phyloP scores from a whole-genome alignment of 2,797 vertebrate species.

The Prionace glauca region DNA sequence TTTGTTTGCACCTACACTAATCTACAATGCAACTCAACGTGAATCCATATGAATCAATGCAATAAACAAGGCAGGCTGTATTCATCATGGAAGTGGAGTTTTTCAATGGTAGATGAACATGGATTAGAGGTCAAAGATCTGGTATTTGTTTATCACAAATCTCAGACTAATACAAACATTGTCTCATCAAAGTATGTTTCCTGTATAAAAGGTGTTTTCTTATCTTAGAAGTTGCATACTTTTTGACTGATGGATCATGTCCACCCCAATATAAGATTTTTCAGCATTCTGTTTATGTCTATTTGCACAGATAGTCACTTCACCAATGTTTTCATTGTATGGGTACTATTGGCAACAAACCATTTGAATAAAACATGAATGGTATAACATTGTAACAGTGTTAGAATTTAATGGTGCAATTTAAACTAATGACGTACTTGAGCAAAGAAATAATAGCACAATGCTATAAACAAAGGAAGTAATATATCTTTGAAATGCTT shows the following conservation, averaged over 20 bases:
- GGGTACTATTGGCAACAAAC: not conserved
- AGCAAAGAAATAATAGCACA: not conserved
- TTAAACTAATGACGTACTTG: not conserved
- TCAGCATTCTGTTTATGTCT: not conserved
- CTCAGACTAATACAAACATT: not conserved
- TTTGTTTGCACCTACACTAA: slow-evolving; percentile 33
- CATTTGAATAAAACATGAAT: slow-evolving; percentile 16
- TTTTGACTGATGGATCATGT: not conserved
- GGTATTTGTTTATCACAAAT: too few relatives aligned
- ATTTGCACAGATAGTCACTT: not conserved
- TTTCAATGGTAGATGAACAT: not conserved
- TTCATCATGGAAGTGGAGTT: not conserved
- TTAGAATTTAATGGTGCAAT: slow-evolving; percentile 25
- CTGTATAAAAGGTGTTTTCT: not conserved
- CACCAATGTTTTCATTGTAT: not conserved
- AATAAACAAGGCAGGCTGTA: not conserved
- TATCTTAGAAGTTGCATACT: not conserved
- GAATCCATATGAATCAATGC: not conserved
- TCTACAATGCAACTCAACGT: slow-evolving; percentile 16
- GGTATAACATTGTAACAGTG: not conserved
- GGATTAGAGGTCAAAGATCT: not conserved
- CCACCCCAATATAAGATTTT: not conserved
- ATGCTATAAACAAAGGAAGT: not conserved
- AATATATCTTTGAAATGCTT: slow-evolving; percentile 8
- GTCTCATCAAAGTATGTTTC: too few relatives aligned